These are phyloP conservation scores for Gari tellinella DNA, from an alignment of 2,888 invertebrate genomes.

Conservation along the genomic window DNA sequence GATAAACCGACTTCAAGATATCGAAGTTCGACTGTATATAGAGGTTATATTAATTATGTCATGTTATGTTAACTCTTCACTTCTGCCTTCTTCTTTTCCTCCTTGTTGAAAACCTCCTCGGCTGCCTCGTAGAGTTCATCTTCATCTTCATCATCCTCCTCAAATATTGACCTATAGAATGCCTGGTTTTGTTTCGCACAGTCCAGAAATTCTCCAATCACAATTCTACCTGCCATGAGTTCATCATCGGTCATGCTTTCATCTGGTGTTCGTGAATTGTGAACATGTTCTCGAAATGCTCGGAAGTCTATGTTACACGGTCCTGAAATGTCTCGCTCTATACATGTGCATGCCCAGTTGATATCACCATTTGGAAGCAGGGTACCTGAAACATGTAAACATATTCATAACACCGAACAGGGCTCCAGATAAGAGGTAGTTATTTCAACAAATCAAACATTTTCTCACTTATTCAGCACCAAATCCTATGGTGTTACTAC, in stretches of 20 bases:
- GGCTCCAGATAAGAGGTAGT: too few species aligned
- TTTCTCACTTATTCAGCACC: too few species aligned
- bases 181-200: slow-evolving; percentile 27
- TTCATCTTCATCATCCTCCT: slow-evolving; percentile 15
- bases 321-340: slow-evolving; percentile 46
- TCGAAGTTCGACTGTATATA: too few species aligned
- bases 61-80: too few species aligned
- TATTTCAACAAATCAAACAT: too few species aligned
- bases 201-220: slow-evolving; percentile 21
- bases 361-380: slow-evolving; percentile 39
- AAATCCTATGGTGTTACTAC: too few species aligned
- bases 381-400: slow-evolving; percentile 33
- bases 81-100: too few species aligned
- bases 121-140: background rate
- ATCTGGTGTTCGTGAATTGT: slow-evolving; percentile 6
- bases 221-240: background rate
- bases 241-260: slow-evolving; percentile 11
- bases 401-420: too few species aligned
- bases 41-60: too few species aligned
- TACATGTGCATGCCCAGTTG: slow-evolving; percentile 52
- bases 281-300: slow-evolving; percentile 30
- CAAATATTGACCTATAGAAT: slow-evolving; percentile 25
- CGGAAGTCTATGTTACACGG: slow-evolving; percentile 53
- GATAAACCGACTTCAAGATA: too few species aligned
- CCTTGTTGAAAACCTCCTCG: too few species aligned